Conservation (phyloP, 2,888 invertebrate species). For the Frankliniella fusca region DNA sequence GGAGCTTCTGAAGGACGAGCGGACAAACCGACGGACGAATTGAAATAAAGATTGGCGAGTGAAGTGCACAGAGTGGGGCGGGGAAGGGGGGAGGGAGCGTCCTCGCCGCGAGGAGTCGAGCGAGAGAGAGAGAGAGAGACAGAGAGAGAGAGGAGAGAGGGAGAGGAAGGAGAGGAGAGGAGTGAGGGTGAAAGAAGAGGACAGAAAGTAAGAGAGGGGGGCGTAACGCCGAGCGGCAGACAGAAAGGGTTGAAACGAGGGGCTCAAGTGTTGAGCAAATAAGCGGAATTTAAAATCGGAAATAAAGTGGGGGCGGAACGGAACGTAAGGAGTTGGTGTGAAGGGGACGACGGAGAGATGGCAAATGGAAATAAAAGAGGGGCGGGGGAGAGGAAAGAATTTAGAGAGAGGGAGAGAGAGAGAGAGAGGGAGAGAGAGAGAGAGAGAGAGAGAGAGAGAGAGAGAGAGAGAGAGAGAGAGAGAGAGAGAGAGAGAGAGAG, state of each 20-base stretch:
- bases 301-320: constrained; percentile 9
- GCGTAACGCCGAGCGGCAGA: not conserved
- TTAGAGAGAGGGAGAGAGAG: not conserved
- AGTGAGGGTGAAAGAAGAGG: too few relatives aligned
- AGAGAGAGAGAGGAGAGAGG: too few relatives aligned
- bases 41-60: constrained; percentile 21
- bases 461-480: not conserved
- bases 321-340: not conserved
- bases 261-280: constrained; percentile 21
- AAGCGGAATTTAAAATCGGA: constrained; percentile 24
- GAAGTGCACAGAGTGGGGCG: not conserved
- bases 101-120: too few relatives aligned
- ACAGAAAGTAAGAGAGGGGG: not conserved
- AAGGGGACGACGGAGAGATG: not conserved
- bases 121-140: too few relatives aligned
- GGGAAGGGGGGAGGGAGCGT: not conserved
- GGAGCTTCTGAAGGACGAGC: too few relatives aligned
- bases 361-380: not conserved
- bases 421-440: not conserved
- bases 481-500: not conserved
- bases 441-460: not conserved
- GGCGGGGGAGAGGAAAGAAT: not conserved
- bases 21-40: not conserved
- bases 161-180: too few relatives aligned
- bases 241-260: constrained; percentile 24